Percentiles rank a stretch among this genome's conserved stretches.
phyloP scores from a whole-genome alignment of 2,888 invertebrate species.

The Tridacna gigas region DNA sequence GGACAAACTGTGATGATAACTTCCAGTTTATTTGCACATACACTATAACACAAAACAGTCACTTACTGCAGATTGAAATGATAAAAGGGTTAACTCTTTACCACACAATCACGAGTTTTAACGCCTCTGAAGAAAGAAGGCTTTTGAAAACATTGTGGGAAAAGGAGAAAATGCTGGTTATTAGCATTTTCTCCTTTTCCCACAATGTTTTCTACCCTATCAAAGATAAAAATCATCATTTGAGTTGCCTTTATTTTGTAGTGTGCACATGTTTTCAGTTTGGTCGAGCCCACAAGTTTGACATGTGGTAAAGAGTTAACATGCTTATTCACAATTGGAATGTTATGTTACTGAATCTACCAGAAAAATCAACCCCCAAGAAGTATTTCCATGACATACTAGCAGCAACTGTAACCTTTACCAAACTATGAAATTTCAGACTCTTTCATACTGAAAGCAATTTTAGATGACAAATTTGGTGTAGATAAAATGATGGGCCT shows the following conservation, averaged over 20 bases:
- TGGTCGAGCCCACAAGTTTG: too few relatives aligned
- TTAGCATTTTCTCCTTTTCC: slow-evolving; percentile 5
- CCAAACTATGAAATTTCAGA: too few relatives aligned
- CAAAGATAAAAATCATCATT: not conserved
- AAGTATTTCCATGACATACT: too few relatives aligned
- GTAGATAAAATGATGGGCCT: too few relatives aligned
- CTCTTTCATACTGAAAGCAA: too few relatives aligned
- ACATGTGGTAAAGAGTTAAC: too few relatives aligned
- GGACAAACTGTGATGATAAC: slow-evolving; percentile 21
- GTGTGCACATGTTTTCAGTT: too few relatives aligned
- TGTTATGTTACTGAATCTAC: too few relatives aligned
- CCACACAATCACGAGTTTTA: not conserved
- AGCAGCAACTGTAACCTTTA: too few relatives aligned
- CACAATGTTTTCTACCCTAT: slow-evolving; percentile 3
- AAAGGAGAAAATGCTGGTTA: slow-evolving; percentile 5
- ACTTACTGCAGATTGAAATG: not conserved
- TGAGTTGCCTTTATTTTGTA: not conserved
- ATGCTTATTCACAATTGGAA: too few relatives aligned
- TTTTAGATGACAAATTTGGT: too few relatives aligned
- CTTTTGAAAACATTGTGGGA: not conserved
- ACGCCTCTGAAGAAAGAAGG: not conserved
- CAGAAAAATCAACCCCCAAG: too few relatives aligned
- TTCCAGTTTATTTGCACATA: slow-evolving; percentile 68
- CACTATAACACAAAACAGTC: slow-evolving; percentile 10
- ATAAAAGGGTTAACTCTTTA: not conserved